A percentile compares a stretch with the other conserved stretches of the same genome.
Conservation (phyloP, 2,797 vertebrate genomes). For the Falco biarmicus region DNA sequence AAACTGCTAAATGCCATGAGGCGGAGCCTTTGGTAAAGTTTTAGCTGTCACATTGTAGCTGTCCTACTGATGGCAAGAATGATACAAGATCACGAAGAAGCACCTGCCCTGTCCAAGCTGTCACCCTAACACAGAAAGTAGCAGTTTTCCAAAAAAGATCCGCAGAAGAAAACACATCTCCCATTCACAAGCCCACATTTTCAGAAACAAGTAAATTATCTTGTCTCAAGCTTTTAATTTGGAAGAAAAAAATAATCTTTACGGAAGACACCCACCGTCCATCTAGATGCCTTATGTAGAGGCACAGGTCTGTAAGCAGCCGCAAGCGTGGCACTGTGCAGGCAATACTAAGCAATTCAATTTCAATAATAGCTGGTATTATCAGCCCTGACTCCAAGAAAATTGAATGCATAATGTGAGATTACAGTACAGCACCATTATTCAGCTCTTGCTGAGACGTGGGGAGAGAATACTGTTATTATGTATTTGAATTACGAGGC, state of each 20-base stretch:
- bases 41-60: not conserved
- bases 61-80: not conserved
- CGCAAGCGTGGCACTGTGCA: not conserved
- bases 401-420: not conserved
- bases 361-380: conserved; percentile 5
- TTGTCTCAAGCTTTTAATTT: not conserved
- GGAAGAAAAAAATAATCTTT: not conserved
- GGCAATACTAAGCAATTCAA: not conserved
- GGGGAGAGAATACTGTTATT: not conserved
- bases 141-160: not conserved
- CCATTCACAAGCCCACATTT: not conserved
- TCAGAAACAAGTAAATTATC: not conserved
- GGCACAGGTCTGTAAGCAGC: not conserved
- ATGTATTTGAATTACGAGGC: conserved; percentile 3
- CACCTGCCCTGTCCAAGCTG: not conserved
- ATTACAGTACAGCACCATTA: not conserved
- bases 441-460: conserved; percentile 20
- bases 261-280: not conserved
- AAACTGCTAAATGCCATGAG: not conserved
- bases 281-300: not conserved
- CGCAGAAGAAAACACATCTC: not conserved
- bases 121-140: not conserved
- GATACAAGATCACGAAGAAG: not conserved
- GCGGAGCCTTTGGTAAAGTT: not conserved
- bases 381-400: not conserved